Conservation (phyloP, 2,797 vertebrate species). For the Pseudochaenichthys georgianus region DNA sequence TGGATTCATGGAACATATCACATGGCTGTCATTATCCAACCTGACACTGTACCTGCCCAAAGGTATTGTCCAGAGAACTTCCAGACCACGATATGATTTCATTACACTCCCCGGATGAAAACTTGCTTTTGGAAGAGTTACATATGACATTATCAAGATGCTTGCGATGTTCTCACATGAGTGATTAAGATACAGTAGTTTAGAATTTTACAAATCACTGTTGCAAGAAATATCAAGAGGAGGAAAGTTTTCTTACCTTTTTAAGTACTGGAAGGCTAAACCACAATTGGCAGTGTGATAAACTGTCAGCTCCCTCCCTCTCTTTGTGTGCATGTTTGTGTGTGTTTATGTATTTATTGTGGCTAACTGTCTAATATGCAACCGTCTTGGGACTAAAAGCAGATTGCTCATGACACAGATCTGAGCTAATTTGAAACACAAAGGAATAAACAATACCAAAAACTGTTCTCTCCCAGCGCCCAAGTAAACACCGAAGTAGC, state of each 20-base stretch:
- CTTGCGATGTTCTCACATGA: neutral
- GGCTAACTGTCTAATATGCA: conserved; percentile 19
- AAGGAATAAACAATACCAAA: conserved; percentile 17
- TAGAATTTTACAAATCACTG: neutral
- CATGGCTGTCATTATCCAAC: conserved; percentile 37
- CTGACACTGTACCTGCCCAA: conserved; percentile 52
- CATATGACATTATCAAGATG: conserved; percentile 11
- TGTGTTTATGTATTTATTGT: neutral
- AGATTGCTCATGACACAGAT: conserved; percentile 32
- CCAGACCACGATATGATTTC: conserved; percentile 54
- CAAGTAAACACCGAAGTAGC: neutral
- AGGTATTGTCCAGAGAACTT: conserved; percentile 59
- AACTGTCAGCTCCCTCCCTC: conserved; percentile 20
- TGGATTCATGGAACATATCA: conserved; percentile 31
- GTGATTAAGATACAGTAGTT: neutral
- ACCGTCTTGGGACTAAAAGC: conserved; percentile 31
- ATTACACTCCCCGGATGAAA: conserved; percentile 22
- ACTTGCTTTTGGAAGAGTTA: conserved; percentile 4
- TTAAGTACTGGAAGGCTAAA: conserved; percentile 9
- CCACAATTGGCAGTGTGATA: conserved; percentile 14
- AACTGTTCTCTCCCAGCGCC: conserved; percentile 1
- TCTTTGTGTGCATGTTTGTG: conserved; percentile 11
- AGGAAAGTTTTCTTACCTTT: conserved; percentile 7
- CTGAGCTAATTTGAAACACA: conserved; percentile 28
- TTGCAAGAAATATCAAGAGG: neutral